phyloP scores from a whole-genome alignment of 2,888 invertebrate species.

The Busseola fusca region DNA sequence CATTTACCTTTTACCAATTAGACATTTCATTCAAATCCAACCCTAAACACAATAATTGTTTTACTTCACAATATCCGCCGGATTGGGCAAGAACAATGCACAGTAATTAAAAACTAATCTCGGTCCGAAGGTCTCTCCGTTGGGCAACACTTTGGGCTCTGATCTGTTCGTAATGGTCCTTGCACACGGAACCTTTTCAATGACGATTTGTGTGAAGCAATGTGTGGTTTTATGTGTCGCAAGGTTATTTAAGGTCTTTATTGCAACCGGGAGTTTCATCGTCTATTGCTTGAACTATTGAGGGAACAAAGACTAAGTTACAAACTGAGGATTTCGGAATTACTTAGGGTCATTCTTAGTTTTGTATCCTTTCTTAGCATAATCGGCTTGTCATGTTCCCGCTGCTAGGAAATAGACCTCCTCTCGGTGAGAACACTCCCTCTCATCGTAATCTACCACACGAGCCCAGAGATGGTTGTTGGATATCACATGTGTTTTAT shows the following conservation, averaged over 20 bases:
- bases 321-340: neutral
- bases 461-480: too few relatives aligned
- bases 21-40: constrained; percentile 17
- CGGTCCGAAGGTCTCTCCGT: constrained; percentile 63
- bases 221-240: constrained; percentile 7
- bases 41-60: constrained; percentile 45
- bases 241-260: neutral
- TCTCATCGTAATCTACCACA: too few relatives aligned
- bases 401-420: too few relatives aligned
- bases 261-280: neutral
- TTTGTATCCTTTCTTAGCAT: neutral
- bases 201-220: neutral
- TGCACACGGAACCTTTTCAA: constrained; percentile 36
- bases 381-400: too few relatives aligned
- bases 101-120: constrained; percentile 70
- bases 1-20: constrained; percentile 21
- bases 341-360: too few relatives aligned
- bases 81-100: constrained; percentile 68
- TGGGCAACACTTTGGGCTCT: constrained; percentile 58
- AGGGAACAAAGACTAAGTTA: neutral
- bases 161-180: constrained; percentile 31
- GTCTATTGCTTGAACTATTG: neutral
- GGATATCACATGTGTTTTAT: too few relatives aligned
- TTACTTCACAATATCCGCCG: constrained; percentile 68
- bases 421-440: too few relatives aligned